Evolutionary conservation across 53 echinoderm and acorn worm species (phyloP).

Genomic region (Echinometra lucunter): DNA sequence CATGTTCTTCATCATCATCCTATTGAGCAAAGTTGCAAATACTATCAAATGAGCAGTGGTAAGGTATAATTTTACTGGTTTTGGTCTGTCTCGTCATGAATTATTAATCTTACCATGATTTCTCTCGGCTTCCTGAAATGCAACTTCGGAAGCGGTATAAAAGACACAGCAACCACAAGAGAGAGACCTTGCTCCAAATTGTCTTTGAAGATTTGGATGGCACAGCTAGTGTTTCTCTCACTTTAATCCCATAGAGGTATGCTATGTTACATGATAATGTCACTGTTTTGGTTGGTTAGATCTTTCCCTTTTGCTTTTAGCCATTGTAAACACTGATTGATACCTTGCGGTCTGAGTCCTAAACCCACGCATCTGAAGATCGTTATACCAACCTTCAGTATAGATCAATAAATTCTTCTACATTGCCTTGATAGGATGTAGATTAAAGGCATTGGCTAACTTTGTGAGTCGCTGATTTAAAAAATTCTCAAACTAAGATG

Average conservation of each 20-base stretch:
- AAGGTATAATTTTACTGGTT: background rate
- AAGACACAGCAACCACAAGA: background rate
- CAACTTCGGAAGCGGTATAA: background rate
- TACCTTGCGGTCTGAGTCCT: background rate
- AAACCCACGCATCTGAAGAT: background rate
- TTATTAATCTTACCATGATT: background rate
- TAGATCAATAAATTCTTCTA: background rate
- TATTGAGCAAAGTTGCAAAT: no score
- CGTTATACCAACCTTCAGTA: no score
- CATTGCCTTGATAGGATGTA: background rate
- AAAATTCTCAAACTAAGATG: no score
- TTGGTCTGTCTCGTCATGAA: background rate
- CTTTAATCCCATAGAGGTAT: background rate
- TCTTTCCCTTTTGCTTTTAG: background rate
- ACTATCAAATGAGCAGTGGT: no score
- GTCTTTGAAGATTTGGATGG: background rate
- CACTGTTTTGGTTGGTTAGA: background rate
- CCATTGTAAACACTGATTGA: background rate
- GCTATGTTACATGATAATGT: slow-evolving; percentile 28
- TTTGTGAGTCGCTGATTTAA: no score
- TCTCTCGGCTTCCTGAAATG: background rate
- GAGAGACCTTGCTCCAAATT: background rate
- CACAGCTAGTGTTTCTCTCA: background rate
- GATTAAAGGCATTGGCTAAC: no score
- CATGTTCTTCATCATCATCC: no score